Percentiles rank a stretch among this genome's conserved stretches.
Evolutionary conservation across 1,140 invertebrate genomes (phyloP).

Genomic region (Halictus rubicundus): DNA sequence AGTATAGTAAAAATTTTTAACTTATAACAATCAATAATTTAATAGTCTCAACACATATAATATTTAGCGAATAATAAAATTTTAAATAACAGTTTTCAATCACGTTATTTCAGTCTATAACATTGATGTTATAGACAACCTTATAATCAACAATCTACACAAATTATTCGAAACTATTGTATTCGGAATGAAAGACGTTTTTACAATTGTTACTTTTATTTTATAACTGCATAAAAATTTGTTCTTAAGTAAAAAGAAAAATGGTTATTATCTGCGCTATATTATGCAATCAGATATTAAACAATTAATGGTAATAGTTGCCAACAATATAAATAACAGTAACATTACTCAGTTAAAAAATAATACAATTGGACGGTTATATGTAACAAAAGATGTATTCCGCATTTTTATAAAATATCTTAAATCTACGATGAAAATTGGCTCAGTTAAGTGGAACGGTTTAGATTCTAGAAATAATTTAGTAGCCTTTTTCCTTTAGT

Average conservation of each 20-base stretch:
- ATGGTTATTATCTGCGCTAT: background rate
- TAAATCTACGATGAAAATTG: conserved; percentile 50
- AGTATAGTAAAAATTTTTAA: conserved; percentile 20
- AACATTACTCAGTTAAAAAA: conserved; percentile 46
- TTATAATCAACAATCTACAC: background rate
- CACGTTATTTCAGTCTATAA: background rate
- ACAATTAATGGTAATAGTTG: conserved; percentile 38
- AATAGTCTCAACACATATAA: conserved; percentile 10
- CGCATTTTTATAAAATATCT: conserved; percentile 56
- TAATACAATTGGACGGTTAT: conserved; percentile 65
- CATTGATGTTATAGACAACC: background rate
- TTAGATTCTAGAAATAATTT: conserved; percentile 46
- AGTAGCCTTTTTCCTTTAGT: conserved; percentile 16
- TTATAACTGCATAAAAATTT: conserved; percentile 25
- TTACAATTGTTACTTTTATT: conserved; percentile 21
- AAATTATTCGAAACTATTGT: conserved; percentile 2
- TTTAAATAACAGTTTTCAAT: conserved; percentile 21
- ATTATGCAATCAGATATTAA: conserved; percentile 18
- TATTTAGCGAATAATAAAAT: conserved; percentile 8
- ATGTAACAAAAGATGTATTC: conserved; percentile 57
- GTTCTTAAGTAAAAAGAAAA: conserved; percentile 8
- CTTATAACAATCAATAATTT: conserved; percentile 31
- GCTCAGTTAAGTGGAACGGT: conserved; percentile 47
- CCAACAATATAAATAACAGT: conserved; percentile 53
- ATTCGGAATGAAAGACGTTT: conserved; percentile 25